These are phyloP conservation scores for Ormyrus labotus DNA, from an alignment of 2,888 invertebrate genomes.

Conservation along the genomic window DNA sequence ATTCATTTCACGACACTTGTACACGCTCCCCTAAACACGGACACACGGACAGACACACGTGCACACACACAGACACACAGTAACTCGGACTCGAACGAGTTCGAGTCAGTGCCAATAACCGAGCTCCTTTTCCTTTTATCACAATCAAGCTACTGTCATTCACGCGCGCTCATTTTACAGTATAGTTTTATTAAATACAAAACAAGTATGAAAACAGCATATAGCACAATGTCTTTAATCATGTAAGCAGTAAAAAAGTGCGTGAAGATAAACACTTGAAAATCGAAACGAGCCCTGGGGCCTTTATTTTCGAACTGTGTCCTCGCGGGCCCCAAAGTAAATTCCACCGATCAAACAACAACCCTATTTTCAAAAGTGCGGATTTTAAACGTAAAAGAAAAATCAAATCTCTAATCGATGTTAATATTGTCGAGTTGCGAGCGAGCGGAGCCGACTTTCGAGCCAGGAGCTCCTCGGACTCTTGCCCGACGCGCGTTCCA, in stretches of 20 bases:
- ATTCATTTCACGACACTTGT: background rate
- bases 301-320: constrained; percentile 70
- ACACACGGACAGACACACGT: background rate
- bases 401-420: constrained; percentile 14
- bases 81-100: constrained; percentile 1
- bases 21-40: background rate
- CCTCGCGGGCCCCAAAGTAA: constrained; percentile 67
- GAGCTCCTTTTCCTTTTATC: background rate
- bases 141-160: background rate
- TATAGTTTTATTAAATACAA: constrained; percentile 14
- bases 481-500: constrained; percentile 13
- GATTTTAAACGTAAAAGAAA: constrained; percentile 32
- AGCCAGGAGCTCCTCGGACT: constrained; percentile 1
- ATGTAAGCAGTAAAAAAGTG: constrained; percentile 44
- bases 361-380: constrained; percentile 42
- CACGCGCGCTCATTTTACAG: background rate
- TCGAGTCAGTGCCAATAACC: constrained; percentile 43
- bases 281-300: constrained; percentile 72
- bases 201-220: constrained; percentile 20
- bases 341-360: constrained; percentile 48
- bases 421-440: constrained; percentile 1
- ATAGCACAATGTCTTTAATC: constrained; percentile 48
- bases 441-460: background rate
- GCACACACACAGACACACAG: constrained; percentile 12
- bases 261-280: constrained; percentile 48